A percentile compares a stretch with the other conserved stretches of the same genome.
Conservation (phyloP, 2,888 invertebrate species). For the Rhagonycha lutea region DNA sequence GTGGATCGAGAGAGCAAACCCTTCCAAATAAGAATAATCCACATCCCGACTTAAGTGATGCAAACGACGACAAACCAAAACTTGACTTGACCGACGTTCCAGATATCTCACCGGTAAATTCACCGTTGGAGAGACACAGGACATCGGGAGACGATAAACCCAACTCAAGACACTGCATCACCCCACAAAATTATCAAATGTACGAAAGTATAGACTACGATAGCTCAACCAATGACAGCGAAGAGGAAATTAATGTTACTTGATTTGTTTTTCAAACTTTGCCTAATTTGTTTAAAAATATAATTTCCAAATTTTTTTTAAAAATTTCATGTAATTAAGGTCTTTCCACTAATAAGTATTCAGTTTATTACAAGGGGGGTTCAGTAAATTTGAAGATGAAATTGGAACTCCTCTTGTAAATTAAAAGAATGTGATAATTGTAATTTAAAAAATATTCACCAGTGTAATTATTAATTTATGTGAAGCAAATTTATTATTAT, state of each 20-base stretch:
- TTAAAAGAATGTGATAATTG: constrained; percentile 1
- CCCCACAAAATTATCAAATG: constrained; percentile 44
- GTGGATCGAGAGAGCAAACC: constrained; percentile 93
- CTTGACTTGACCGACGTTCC: constrained; percentile 62
- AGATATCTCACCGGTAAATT: constrained; percentile 60
- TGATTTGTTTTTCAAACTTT: constrained; percentile 60
- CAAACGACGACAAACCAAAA: constrained; percentile 78
- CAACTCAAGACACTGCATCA: constrained; percentile 31
- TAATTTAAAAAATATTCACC: not conserved
- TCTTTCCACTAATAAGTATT: not conserved
- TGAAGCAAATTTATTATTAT: not conserved
- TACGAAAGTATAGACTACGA: constrained; percentile 59
- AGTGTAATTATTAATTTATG: not conserved
- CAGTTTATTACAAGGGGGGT: not conserved
- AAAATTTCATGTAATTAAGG: not conserved
- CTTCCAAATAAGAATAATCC: constrained; percentile 96
- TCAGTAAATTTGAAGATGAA: not conserved
- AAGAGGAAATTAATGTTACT: constrained; percentile 87
- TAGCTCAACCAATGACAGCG: constrained; percentile 63
- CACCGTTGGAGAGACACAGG: constrained; percentile 46
- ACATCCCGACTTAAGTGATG: constrained; percentile 91
- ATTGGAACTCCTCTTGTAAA: not conserved
- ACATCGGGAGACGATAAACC: constrained; percentile 23
- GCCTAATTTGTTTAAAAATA: not conserved
- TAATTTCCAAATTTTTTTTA: not conserved